Conservation (phyloP, 2,888 invertebrate species). For the Ferrisia virgata region DNA sequence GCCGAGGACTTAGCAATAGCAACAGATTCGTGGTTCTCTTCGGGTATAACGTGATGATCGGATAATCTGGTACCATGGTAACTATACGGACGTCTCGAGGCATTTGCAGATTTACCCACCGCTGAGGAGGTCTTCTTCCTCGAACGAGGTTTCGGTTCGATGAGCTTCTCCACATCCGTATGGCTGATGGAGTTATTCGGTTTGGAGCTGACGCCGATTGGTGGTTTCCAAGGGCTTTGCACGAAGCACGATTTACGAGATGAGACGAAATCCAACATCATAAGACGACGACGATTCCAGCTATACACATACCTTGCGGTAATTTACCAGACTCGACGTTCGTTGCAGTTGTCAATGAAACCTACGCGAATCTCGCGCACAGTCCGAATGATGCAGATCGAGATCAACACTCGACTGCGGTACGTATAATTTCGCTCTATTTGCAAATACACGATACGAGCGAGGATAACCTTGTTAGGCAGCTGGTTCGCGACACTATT, state of each 20-base stretch:
- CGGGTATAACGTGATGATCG: background rate
- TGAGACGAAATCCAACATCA: conserved; percentile 32
- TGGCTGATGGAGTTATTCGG: too few relatives aligned
- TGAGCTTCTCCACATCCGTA: background rate
- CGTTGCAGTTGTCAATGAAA: too few relatives aligned
- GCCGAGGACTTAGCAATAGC: conserved; percentile 17
- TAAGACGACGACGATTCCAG: too few relatives aligned
- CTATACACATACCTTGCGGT: too few relatives aligned
- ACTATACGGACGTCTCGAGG: conserved; percentile 39
- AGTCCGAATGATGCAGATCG: too few relatives aligned
- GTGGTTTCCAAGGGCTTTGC: conserved; percentile 3
- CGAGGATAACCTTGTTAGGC: background rate
- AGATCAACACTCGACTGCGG: too few relatives aligned
- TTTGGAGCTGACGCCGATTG: background rate
- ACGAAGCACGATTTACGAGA: conserved; percentile 35
- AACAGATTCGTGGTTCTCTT: too few relatives aligned
- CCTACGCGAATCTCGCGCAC: too few relatives aligned
- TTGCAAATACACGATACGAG: too few relatives aligned
- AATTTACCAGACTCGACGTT: too few relatives aligned
- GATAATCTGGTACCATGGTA: background rate
- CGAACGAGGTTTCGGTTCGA: background rate
- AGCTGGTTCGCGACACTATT: background rate
- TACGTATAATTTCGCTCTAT: too few relatives aligned
- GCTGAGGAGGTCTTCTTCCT: background rate
- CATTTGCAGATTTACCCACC: too few relatives aligned